Base-by-base conservation (phyloP, 2,888 invertebrate genomes). In the Nomada flava region DNA sequence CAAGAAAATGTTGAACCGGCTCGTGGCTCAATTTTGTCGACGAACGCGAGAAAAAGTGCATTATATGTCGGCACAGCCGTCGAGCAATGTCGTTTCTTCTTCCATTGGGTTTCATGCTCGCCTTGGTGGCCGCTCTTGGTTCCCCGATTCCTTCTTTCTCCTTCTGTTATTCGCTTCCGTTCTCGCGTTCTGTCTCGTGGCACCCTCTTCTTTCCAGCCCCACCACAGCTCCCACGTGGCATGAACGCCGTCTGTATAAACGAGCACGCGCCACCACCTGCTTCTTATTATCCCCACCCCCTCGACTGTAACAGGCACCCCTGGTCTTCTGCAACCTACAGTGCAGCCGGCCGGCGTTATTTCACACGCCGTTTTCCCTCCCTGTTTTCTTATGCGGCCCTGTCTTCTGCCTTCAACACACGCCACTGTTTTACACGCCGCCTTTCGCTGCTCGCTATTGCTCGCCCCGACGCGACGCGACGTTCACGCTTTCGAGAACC, bases 191-290 rank as follows among this genome's bases (percentile, higher is more conserved):
- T 53, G 72, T 80, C 80, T 63, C 60, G 23, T 36, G 60, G 53
- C 76, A 69, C 82, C 78, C 78, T 74, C 68, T 79, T 86, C 77
- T 78, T 80, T 42, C 82, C 79, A 72, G 75, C 77, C 80, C 82
- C 64, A 20, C 74, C 84, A 78, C 67, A 53, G 68, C 50, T 80
- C 69, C 85, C 89, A 86, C 90, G 83, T 87, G 86, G 84, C 85
- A 83, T 74, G 86, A 69, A 69, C 82, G 87, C 81, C 87, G 86
- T 84, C 82, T 85, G 84, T 87, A 87, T 83, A 86, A 88, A 86
- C 89, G 88, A 90, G 91, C 91, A 91, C 91, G 91, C 91, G 91
- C 89, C 91, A 88, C 90, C 91, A 91, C 91, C 91, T 91, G 91
- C 91, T 90, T 87, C 91, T 89, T 90, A 91, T 91, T 91, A 91